These are phyloP conservation scores for Microcebus griseorufus DNA, from an alignment of 2,113 vertebrate species.

Conservation along the genomic window DNA sequence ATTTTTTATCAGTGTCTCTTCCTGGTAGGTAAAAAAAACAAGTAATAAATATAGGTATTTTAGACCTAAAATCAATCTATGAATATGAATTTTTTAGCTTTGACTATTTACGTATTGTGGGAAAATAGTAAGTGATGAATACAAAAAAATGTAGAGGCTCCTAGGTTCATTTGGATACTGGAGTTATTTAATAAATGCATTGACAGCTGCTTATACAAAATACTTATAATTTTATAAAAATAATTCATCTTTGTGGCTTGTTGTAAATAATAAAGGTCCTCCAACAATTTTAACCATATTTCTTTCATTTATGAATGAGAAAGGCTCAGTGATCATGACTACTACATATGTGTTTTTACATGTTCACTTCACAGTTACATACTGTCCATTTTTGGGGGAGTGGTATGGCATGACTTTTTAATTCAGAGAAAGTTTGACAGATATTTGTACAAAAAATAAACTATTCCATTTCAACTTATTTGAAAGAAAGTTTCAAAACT, in stretches of 20 bases:
- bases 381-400: background rate
- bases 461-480: background rate
- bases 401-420: background rate
- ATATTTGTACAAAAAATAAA: background rate
- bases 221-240: constrained; percentile 9
- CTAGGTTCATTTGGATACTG: background rate
- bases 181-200: constrained; percentile 21
- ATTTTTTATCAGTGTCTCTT: background rate
- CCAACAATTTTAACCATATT: background rate
- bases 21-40: no score
- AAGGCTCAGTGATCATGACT: background rate
- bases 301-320: background rate
- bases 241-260: background rate
- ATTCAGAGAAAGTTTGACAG: background rate
- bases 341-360: background rate
- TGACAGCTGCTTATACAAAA: background rate
- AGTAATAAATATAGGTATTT: no score
- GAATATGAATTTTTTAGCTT: constrained; percentile 6
- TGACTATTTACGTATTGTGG: background rate
- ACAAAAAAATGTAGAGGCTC: background rate
- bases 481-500: constrained; percentile 15
- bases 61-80: background rate
- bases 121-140: background rate
- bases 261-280: background rate
- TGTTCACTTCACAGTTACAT: background rate